These are phyloP conservation scores for Melitaea cinxia DNA, from an alignment of 1,140 invertebrate genomes.

Conservation along the genomic window DNA sequence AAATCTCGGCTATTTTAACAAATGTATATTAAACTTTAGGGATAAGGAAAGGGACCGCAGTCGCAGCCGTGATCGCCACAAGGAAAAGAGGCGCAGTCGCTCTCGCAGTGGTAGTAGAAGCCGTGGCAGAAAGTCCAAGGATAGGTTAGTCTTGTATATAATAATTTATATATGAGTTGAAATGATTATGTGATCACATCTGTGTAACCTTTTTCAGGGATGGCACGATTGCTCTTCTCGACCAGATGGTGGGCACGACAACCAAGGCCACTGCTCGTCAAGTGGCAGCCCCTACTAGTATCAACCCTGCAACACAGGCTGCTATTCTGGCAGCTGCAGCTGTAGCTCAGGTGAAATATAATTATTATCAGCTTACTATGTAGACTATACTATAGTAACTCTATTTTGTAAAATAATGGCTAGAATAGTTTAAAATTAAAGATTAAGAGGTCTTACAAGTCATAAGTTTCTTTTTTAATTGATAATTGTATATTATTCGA, in stretches of 20 bases:
- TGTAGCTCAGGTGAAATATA: conserved; percentile 60
- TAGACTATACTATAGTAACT: neutral
- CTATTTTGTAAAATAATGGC: no score
- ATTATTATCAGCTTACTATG: neutral
- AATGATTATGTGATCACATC: no score
- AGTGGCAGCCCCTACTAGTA: conserved; percentile 54
- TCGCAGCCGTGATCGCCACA: conserved; percentile 71
- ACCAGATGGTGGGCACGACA: conserved; percentile 81
- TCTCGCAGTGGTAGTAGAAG: conserved; percentile 73
- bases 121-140: conserved; percentile 80
- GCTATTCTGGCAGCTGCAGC: conserved; percentile 74
- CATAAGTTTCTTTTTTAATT: no score
- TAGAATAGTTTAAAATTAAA: no score
- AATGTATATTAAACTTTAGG: conserved; percentile 35
- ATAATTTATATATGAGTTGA: no score
- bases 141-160: conserved; percentile 74
- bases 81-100: conserved; percentile 79
- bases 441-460: no score
- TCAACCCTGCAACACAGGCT: conserved; percentile 72
- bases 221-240: conserved; percentile 76
- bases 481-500: no score
- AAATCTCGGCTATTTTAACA: no score
- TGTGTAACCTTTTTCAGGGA: conserved; percentile 48
- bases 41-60: conserved; percentile 75
- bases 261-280: conserved; percentile 71